These are phyloP conservation scores for Otis tarda DNA, from an alignment of 2,113 vertebrate genomes.

Conservation along the genomic window DNA sequence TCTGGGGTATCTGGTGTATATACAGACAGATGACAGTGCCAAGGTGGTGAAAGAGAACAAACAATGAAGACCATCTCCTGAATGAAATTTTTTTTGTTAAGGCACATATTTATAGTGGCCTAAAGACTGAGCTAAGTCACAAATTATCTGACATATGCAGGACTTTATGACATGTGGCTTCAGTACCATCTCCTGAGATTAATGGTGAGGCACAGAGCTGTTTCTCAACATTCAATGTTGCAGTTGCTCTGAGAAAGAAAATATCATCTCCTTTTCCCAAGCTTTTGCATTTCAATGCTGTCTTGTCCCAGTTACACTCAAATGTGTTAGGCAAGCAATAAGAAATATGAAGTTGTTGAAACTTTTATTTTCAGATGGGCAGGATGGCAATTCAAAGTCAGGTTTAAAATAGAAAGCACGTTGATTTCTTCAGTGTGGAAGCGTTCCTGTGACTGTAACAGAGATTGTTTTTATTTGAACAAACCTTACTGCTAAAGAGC, in stretches of 20 bases:
- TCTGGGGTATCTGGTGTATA: background rate
- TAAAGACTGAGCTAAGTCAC: background rate
- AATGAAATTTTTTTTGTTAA: background rate
- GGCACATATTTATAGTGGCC: background rate
- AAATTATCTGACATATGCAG: background rate
- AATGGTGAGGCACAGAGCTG: background rate
- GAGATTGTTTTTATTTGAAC: background rate
- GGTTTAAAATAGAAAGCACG: conserved; percentile 6
- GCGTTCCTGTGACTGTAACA: background rate
- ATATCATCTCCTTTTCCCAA: background rate
- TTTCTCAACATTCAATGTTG: background rate
- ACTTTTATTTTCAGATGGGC: conserved; percentile 27
- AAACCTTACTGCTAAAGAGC: background rate
- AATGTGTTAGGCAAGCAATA: conserved; percentile 20
- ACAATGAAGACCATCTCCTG: background rate
- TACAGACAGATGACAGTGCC: background rate
- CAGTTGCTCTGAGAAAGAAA: background rate
- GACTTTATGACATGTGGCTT: background rate
- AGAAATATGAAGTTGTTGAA: conserved; percentile 24
- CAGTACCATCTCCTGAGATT: background rate
- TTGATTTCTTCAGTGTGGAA: background rate
- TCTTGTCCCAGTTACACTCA: conserved; percentile 23
- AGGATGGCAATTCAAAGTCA: conserved; percentile 30
- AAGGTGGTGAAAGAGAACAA: background rate
- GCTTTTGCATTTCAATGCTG: conserved; percentile 12